Conservation (phyloP, 2,888 invertebrate genomes). For the Amblyteles armatorius region DNA sequence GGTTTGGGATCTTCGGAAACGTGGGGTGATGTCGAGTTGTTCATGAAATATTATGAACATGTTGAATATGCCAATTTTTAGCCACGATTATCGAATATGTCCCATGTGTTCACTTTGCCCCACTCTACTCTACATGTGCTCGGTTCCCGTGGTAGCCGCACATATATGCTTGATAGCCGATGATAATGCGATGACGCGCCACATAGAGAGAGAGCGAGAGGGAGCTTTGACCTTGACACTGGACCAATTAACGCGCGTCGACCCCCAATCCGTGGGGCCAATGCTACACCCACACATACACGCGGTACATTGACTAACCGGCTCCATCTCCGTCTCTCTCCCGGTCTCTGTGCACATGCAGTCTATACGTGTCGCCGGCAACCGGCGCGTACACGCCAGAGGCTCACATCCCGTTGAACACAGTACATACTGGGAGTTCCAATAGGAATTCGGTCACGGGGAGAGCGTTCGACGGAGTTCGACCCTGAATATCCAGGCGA, state of each 20-base stretch:
- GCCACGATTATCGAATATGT: no score
- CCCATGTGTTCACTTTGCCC: no score
- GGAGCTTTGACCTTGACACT: slow-evolving; percentile 83
- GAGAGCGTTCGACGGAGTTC: slow-evolving; percentile 60
- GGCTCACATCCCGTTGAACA: slow-evolving; percentile 62
- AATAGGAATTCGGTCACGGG: slow-evolving; percentile 70
- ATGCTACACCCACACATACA: slow-evolving; percentile 71
- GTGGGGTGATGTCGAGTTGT: background rate
- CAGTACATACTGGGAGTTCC: slow-evolving; percentile 61
- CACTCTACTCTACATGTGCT: background rate
- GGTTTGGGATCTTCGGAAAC: background rate
- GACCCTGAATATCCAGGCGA: slow-evolving; percentile 67
- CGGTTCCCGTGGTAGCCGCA: slow-evolving; percentile 4
- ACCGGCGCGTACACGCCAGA: slow-evolving; percentile 58
- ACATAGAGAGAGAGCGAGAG: slow-evolving; percentile 58
- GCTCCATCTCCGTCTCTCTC: background rate
- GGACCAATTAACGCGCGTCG: slow-evolving; percentile 83
- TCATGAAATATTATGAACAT: background rate
- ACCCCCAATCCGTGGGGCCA: slow-evolving; percentile 80
- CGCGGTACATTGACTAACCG: slow-evolving; percentile 46
- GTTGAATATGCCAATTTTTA: no score
- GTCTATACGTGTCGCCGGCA: slow-evolving; percentile 58
- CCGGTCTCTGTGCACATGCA: slow-evolving; percentile 55
- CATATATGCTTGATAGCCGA: slow-evolving; percentile 81
- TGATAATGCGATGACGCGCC: slow-evolving; percentile 83